Percentiles rank a stretch among this genome's conserved stretches.
phyloP scores from a whole-genome alignment of 2,797 vertebrate genomes.

The Eleutherodactylus coqui region DNA sequence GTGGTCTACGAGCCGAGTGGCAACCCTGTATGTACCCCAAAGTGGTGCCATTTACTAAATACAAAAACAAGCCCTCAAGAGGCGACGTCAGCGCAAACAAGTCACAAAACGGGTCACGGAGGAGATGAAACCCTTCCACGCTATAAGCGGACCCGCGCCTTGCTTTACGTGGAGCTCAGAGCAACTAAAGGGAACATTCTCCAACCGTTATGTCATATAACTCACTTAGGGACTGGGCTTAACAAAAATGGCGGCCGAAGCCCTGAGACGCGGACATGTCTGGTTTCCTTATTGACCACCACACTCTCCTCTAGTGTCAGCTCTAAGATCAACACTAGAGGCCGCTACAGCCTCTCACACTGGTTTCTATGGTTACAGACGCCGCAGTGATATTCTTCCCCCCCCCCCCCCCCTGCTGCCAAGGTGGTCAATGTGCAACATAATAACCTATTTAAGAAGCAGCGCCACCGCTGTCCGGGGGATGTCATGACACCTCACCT shows the following conservation, averaged over 20 bases:
- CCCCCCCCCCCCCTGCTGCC: background rate
- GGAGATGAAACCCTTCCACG: too few species aligned
- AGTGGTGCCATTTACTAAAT: too few species aligned
- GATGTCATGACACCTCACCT: slow-evolving; percentile 35
- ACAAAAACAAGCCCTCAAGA: too few species aligned
- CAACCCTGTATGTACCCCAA: too few species aligned
- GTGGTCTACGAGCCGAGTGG: too few species aligned
- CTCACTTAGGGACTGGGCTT: background rate
- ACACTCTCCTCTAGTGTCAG: background rate
- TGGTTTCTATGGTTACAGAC: background rate
- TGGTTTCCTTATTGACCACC: background rate
- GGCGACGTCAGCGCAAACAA: too few species aligned
- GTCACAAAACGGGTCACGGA: too few species aligned
- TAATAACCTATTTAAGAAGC: background rate
- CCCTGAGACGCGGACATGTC: background rate
- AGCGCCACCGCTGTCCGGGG: background rate
- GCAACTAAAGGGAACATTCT: too few species aligned
- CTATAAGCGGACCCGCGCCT: too few species aligned
- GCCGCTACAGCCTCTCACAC: background rate
- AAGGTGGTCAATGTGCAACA: background rate
- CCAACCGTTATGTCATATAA: too few species aligned
- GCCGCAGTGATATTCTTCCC: too few species aligned
- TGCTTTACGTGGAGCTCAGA: too few species aligned
- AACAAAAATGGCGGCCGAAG: background rate
- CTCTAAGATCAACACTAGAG: background rate